Evolutionary conservation across 2,888 invertebrate species (phyloP).

Genomic region (Rhamnusium bicolor): DNA sequence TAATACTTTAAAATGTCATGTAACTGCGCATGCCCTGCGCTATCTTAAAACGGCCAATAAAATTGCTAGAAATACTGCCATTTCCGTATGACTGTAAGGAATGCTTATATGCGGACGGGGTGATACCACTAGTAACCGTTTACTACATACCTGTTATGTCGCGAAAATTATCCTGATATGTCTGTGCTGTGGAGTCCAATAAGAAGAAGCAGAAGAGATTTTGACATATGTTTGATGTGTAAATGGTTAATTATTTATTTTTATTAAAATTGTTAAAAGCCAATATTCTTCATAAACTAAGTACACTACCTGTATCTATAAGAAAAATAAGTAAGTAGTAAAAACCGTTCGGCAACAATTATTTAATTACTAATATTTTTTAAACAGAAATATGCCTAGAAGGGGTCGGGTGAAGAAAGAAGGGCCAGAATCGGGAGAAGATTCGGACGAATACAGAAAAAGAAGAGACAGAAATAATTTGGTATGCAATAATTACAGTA

Average conservation of each 20-base stretch:
- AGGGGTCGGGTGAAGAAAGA: constrained; percentile 64
- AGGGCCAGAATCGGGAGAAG: constrained; percentile 77
- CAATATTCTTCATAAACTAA: neutral
- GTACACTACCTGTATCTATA: neutral
- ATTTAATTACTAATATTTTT: neutral
- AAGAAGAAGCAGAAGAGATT: too few species aligned
- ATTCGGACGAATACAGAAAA: constrained; percentile 81
- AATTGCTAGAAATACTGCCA: too few species aligned
- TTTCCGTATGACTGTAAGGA: too few species aligned
- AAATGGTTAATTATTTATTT: neutral
- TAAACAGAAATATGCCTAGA: constrained; percentile 60
- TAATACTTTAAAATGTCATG: too few species aligned
- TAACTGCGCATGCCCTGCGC: too few species aligned
- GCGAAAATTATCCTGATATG: too few species aligned
- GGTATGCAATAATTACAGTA: constrained; percentile 70
- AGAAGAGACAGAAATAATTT: constrained; percentile 86
- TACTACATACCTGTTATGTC: too few species aligned
- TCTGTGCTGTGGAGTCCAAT: too few species aligned
- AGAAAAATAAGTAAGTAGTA: neutral
- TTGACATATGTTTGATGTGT: neutral
- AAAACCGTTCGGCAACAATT: neutral
- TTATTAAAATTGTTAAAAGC: too few species aligned
- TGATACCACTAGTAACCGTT: too few species aligned
- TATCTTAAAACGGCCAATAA: too few species aligned
- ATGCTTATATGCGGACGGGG: too few species aligned